phyloP scores from a whole-genome alignment of 1,140 invertebrate species.

The Eriocheir sinensis region DNA sequence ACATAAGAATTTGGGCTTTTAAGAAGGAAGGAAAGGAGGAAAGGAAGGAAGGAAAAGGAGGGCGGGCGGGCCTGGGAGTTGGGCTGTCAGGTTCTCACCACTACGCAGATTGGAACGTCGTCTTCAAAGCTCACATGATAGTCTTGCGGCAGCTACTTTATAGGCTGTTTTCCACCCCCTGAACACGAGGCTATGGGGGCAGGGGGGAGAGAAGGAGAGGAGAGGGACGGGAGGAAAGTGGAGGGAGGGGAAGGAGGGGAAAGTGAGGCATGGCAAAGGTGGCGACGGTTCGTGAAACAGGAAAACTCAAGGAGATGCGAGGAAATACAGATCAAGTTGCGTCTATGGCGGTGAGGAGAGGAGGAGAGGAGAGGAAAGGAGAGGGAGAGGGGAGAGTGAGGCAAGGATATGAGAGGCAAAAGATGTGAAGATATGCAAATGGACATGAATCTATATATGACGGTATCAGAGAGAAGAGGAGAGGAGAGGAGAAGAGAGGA shows the following conservation, averaged over 20 bases:
- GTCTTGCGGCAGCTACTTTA: conserved; percentile 21
- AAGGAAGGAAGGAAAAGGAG: too few species aligned
- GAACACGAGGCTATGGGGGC: not conserved
- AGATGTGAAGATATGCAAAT: not conserved
- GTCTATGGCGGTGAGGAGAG: not conserved
- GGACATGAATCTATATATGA: not conserved
- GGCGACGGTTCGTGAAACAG: not conserved
- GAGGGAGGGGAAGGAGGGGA: not conserved
- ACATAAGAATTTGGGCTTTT: too few species aligned
- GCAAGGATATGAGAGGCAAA: too few species aligned
- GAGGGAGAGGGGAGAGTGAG: too few species aligned
- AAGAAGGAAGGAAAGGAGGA: too few species aligned
- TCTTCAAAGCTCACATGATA: conserved; percentile 25
- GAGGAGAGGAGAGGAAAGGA: too few species aligned
- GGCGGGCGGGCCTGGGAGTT: too few species aligned
- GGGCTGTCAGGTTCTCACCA: not conserved
- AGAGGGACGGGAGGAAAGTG: not conserved
- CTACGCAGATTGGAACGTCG: conserved; percentile 20
- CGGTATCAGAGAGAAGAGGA: not conserved
- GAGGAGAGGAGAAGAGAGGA: not conserved
- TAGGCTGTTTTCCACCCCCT: conserved; percentile 21
- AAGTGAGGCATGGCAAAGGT: too few species aligned
- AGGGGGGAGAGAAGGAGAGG: not conserved
- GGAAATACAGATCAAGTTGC: not conserved
- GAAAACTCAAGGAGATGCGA: not conserved